These are phyloP conservation scores for Oegoconia quadripuncta DNA, from an alignment of 2,888 invertebrate genomes.

Conservation along the genomic window DNA sequence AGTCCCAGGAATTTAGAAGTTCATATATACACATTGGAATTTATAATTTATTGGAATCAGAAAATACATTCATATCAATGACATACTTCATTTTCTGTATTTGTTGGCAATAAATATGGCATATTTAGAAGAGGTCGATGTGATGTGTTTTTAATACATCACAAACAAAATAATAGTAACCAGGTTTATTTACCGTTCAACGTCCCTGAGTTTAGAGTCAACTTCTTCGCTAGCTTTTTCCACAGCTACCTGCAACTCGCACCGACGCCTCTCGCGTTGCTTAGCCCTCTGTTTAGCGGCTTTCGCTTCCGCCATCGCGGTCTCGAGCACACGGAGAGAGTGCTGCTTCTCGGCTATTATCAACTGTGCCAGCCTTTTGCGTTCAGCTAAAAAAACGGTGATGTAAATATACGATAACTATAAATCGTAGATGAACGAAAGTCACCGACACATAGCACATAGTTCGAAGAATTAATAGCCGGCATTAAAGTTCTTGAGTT, in stretches of 20 bases:
- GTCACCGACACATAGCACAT: no score
- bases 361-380: constrained; percentile 65
- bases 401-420: background rate
- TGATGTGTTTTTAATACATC: constrained; percentile 70
- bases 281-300: constrained; percentile 53
- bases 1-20: no score
- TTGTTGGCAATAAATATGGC: no score
- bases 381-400: constrained; percentile 49
- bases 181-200: constrained; percentile 47
- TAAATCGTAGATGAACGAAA: background rate
- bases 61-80: no score
- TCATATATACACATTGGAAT: no score
- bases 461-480: no score
- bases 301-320: constrained; percentile 69
- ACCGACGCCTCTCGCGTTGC: constrained; percentile 44
- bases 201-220: constrained; percentile 55
- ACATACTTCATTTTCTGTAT: no score
- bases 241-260: constrained; percentile 41
- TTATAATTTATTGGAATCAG: no score
- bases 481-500: no score
- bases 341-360: constrained; percentile 72
- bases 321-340: constrained; percentile 61
- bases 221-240: constrained; percentile 57
- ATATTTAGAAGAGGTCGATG: no score
- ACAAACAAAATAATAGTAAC: no score